Base-by-base conservation (phyloP, 2,113 vertebrate genomes). In the Labrus mixtus region DNA sequence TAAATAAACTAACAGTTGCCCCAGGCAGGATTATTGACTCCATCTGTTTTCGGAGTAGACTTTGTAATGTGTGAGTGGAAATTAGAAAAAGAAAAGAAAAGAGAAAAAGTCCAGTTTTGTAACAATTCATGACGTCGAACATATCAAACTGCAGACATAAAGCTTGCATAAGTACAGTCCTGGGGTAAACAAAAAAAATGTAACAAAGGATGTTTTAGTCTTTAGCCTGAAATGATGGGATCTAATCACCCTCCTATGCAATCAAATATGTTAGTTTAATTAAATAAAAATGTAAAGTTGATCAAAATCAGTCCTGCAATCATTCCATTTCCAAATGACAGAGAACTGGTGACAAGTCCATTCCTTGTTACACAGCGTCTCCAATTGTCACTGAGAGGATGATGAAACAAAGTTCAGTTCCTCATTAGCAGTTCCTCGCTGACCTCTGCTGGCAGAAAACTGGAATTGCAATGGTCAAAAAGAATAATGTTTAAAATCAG, bases 291-390 rank as follows among this genome's bases (percentile, higher is more conserved):
- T 1, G 17, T 48, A 19, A 48, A 48, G 17, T 48, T 45, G 56
- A 16, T 60, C 36, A 67, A 13, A 23, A 23, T 39, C 55, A 50
- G 16, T 6, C 22, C n/a, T 63, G 20, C 15, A 58, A 25, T 71
- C 12, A 45, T 11, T 57, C 4, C 16, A 39, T 50, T 25, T 39
- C n/a, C 16, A 66, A 53, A 59, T 7, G 1, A 51, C 3, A 53
- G 12, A 63, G n/a, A 81, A 1, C 3, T 19, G 45, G 20, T 13
- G 13, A 60, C 17, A 17, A 6, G 43, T 20, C 61, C 23, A 90
- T 90, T 71, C 41, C 75, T 88, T 81, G 73, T 63, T 84, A 53
- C 73, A 92, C 86, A 91, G 91, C 90, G 84, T 79, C 89, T 84
- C 90, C 90, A 61, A 74, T 76, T 33, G 89, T 80, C 60, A 29